Conservation (phyloP, 1,140 invertebrate genomes). For the Drosophila gunungcola region DNA sequence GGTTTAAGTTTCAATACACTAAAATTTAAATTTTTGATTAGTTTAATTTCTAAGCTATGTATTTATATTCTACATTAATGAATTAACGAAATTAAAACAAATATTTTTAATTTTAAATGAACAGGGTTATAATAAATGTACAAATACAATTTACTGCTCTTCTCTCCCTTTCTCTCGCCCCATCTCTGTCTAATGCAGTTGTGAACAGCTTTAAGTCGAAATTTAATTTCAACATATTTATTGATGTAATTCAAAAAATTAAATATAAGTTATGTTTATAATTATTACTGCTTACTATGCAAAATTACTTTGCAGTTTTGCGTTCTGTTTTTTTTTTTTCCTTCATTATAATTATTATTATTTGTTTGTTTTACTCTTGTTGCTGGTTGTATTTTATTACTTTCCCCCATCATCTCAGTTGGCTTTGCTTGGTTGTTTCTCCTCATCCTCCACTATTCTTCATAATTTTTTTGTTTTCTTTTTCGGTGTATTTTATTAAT, state of each 20-base stretch:
- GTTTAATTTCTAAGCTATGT: background rate
- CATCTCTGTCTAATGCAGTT: conserved; percentile 38
- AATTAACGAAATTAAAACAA: background rate
- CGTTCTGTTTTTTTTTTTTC: conserved; percentile 49
- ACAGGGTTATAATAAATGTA: background rate
- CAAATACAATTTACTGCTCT: background rate
- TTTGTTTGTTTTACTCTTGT: conserved; percentile 37
- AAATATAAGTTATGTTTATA: conserved; percentile 82
- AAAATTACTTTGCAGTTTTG: conserved; percentile 80
- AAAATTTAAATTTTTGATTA: background rate
- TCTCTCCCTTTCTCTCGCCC: conserved; percentile 17
- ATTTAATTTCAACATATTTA: conserved; percentile 81
- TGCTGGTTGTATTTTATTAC: conserved; percentile 35
- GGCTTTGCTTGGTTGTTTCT: conserved; percentile 30
- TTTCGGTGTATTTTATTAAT: conserved; percentile 39
- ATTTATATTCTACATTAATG: background rate
- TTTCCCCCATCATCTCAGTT: conserved; percentile 34
- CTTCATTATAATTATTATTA: conserved; percentile 37
- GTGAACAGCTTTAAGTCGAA: conserved; percentile 27
- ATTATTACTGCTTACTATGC: conserved; percentile 79
- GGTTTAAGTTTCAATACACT: background rate
- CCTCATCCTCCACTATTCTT: conserved; percentile 7
- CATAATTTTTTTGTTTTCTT: conserved; percentile 31
- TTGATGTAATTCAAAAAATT: conserved; percentile 83
- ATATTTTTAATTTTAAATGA: background rate